Base-by-base conservation (phyloP, 2,888 invertebrate species). In the Eupithecia vulgata region DNA sequence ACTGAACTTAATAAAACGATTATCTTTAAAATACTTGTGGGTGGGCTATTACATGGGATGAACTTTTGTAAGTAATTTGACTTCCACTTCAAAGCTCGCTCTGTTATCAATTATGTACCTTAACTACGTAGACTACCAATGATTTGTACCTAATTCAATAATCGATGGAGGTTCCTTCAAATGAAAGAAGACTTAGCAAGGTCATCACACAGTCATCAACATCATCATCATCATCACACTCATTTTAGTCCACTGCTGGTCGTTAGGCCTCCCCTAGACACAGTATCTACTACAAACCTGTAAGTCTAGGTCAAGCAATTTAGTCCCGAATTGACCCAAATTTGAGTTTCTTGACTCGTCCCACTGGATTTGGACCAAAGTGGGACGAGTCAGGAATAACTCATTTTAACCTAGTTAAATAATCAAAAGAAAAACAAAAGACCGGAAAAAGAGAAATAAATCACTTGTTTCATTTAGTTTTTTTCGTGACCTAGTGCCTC, bases 401-500 rank as follows among this genome's bases (percentile, higher is more conserved):
- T 35, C 6, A 35, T 1, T 30, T 30, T 30, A 30, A 67, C 76
- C 75, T 75, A 73, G 76, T 74, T 77, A 30, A 3, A 30, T 30
- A 30, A 3, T 30, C 30, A 4, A 30, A 30, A 30, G 30, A 30
- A 30, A 30, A 30, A 30, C 30, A 30, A 17, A 57, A 13, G 37
- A 67, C 72, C 45, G 72, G 68, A 67, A 72, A 69, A 72, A 74
- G 68, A 25, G 21, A 10, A 71, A 21, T 57, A 21, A 70, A 72
- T 76, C 52, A 67, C 68, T 64, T 48, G 62, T 65, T 77, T 66
- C 65, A 75, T 76, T 45, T 35, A 76, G 73, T 72, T 68, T 71
- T 77, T 74, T 59, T 62, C 72, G 62, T 73, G 72, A 71, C 76
- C 75, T 74, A 78, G 71, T 30, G 4, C 30, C 30, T 30, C 30